These are phyloP conservation scores for Mactromeris polynyma DNA, from an alignment of 2,888 invertebrate species.

Conservation along the genomic window DNA sequence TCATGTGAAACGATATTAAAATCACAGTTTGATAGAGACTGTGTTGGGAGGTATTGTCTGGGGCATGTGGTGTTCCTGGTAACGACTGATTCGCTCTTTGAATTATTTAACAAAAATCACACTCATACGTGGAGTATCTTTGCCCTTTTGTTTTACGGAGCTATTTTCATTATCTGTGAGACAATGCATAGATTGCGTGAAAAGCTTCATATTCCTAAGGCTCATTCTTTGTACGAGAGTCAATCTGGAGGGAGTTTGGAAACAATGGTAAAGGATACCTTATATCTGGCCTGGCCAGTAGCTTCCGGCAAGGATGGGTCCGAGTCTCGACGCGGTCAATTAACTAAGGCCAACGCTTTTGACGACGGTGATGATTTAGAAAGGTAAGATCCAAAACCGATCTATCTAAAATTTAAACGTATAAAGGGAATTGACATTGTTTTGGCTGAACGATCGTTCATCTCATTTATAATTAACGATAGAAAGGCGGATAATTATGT, in stretches of 20 bases:
- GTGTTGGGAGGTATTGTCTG: too few species aligned
- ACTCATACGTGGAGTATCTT: background rate
- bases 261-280: constrained; percentile 71
- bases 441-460: too few species aligned
- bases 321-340: constrained; percentile 38
- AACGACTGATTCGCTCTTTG: too few species aligned
- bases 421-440: too few species aligned
- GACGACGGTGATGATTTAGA: constrained; percentile 56
- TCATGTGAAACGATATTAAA: too few species aligned
- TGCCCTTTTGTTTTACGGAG: background rate
- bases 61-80: too few species aligned
- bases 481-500: too few species aligned
- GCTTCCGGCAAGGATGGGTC: constrained; percentile 25
- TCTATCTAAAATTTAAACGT: too few species aligned
- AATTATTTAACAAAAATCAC: background rate
- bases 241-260: constrained; percentile 65
- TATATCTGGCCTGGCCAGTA: constrained; percentile 75
- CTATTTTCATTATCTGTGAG: background rate
- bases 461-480: too few species aligned
- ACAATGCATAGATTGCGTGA: constrained; percentile 63
- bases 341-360: constrained; percentile 56
- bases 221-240: constrained; percentile 56
- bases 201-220: constrained; percentile 57
- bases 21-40: too few species aligned
- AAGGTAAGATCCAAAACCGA: constrained; percentile 23